Evolutionary conservation across 1,140 invertebrate genomes (phyloP), one percentile per base, ranked within the genome.

Genomic region (Zophobas atratus): DNA sequence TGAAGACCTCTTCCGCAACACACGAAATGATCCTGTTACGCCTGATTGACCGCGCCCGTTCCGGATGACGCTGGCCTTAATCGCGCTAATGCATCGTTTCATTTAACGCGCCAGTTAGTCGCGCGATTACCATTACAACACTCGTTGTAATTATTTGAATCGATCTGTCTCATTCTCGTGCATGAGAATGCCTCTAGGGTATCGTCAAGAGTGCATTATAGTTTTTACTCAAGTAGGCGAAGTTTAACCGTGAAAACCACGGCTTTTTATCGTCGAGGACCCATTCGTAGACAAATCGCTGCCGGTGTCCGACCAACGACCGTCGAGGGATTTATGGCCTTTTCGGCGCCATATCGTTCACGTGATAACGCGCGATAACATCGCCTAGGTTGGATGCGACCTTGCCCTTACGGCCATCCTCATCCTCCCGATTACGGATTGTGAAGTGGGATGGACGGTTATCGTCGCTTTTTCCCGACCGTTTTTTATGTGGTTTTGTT

Each of bases 321-420:
- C 51, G 48, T 48, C 70, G 6, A 32, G 70, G 70, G 70, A 72
- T 72, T 72, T 72, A 72, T 72, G 43, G 70, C 38, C 5, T 33
- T 49, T 48, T 71, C 49, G 49, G 49, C 49, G 3, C n/a, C 57
- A 53, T 53, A 72, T 72, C 51, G 43, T 72, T 51, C 35, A 53
- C 70, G 70, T 53, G 70, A 72, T 72, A 63, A 63, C 57, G 38
- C 39, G 70, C 32, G 70, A 72, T 72, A 63, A 63, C 57, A 63
- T 63, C 57, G 57, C 38, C 57, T n/a, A 63, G 35, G 57, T 51
- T 51, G 49, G 49, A 6, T 6, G 2, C 6, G 35, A 63, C 57
- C 57, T 39, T 39, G 57, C 36, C 57, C 57, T 63, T 8, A 51
- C 6, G 39, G 35, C 35, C 35, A 63, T 63, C 57, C 57, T 63